phyloP scores from a whole-genome alignment of 2,113 vertebrate genomes.

The Gnathonemus echidnorhynchus region DNA sequence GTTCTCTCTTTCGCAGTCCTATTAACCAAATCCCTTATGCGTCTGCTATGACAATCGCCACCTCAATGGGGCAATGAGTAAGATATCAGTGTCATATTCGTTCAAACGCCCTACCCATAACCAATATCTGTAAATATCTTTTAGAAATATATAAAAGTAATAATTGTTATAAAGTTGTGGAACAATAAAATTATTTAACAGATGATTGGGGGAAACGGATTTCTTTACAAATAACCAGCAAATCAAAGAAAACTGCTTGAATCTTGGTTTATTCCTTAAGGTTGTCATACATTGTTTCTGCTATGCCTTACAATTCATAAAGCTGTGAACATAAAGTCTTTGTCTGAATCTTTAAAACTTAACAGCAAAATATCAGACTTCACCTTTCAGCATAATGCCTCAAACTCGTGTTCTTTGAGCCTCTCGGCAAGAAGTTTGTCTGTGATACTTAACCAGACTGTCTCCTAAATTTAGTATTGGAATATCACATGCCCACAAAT shows the following conservation, averaged over 20 bases:
- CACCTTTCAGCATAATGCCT: neutral
- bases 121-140: conserved; percentile 56
- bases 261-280: neutral
- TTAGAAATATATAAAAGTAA: conserved; percentile 51
- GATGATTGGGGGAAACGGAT: conserved; percentile 1
- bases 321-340: conserved; percentile 13
- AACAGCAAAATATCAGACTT: neutral
- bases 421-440: neutral
- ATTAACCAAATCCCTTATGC: conserved; percentile 45
- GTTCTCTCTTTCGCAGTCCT: conserved; percentile 64
- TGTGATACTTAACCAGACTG: neutral
- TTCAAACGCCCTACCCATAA: conserved; percentile 55
- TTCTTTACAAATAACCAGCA: neutral
- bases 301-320: conserved; percentile 27
- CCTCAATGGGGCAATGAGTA: conserved; percentile 48
- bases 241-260: neutral
- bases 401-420: neutral
- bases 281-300: neutral
- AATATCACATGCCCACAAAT: conserved; percentile 27
- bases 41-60: conserved; percentile 80
- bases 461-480: conserved; percentile 7
- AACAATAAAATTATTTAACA: conserved; percentile 50
- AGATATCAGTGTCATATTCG: conserved; percentile 39
- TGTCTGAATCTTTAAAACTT: neutral
- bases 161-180: conserved; percentile 78